Base-by-base conservation (phyloP, 2,797 vertebrate species). In the Chaetodon trifasciatus region DNA sequence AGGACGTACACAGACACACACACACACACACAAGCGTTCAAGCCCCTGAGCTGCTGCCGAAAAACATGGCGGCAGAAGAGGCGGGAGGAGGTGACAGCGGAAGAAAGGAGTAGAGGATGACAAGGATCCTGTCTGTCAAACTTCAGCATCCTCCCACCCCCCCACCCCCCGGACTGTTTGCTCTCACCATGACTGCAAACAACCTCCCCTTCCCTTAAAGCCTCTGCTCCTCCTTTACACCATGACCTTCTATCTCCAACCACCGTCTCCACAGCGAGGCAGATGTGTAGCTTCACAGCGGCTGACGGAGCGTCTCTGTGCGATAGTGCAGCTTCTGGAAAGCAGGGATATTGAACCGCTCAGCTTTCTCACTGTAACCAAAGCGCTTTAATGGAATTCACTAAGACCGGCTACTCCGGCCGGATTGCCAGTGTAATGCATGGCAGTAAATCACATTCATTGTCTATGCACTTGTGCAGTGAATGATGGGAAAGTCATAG, bases 341-440 rank as follows among this genome's bases (percentile, higher is more conserved):
- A 76, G 55, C 28, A 7, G 46, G 66, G 71, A 68, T 78, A 83
- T 74, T 49, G 76, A 86, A 68, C 78, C 5, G 35, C 74, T 74
- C 60, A 8, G 76, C 78, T 79, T 78, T 55, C 57, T 55, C 62
- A 19, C 74, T 82, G 78, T 76, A 76, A 84, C 87, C 86, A 75
- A 83, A 76, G 72, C 35, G 6, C 75, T 79, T 83, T 79, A 86
- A 89, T 88, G 83, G 78, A 74, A 86, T 88, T 87, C 78, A 73
- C 79, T 50, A 56, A 62, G 62, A 66, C 78, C 28, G 8, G 79
- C 74, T 75, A 79, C 76, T 67, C 63, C 16, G 47, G 67, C 88
- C 70, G 64, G 68, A 78, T 67, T 76, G 56, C 49, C 69, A 28
- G 57, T 35, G 76, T 69, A 79, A 84, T 86, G 84, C 74, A 84